phyloP scores from a whole-genome alignment of 2,113 vertebrate genomes.

The Nycticebus coucang region DNA sequence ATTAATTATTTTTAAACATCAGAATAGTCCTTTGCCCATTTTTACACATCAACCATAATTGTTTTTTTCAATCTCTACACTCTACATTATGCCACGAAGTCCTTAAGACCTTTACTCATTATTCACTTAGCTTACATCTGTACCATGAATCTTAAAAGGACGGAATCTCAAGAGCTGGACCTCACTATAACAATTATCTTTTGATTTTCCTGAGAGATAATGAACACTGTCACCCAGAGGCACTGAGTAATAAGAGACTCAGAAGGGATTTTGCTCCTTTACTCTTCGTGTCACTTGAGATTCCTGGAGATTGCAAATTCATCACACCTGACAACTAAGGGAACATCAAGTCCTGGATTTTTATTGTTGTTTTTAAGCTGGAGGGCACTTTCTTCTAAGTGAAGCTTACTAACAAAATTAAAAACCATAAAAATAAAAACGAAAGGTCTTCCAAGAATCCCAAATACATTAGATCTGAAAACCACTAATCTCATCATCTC shows the following conservation, averaged over 20 bases:
- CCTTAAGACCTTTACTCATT: not conserved
- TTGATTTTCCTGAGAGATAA: not conserved
- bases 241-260: not conserved
- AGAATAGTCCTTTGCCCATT: not conserved
- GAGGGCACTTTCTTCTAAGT: not conserved
- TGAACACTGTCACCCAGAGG: not conserved
- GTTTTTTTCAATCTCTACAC: not conserved
- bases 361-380: not conserved
- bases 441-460: not conserved
- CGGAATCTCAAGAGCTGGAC: not conserved
- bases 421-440: not conserved
- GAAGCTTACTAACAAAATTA: not conserved
- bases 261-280: not conserved
- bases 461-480: not conserved
- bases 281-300: not conserved
- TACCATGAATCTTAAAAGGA: not conserved
- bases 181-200: not conserved
- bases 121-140: not conserved
- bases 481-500: accelerated
- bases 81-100: not conserved
- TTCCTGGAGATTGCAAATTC: not conserved
- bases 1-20: not conserved
- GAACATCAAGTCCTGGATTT: not conserved
- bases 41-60: not conserved
- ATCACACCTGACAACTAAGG: not conserved